A percentile compares a stretch with the other conserved stretches of the same genome.
These are phyloP conservation scores for Melikaiella ostensackeni DNA, from an alignment of 2,888 invertebrate species.

Conservation along the genomic window DNA sequence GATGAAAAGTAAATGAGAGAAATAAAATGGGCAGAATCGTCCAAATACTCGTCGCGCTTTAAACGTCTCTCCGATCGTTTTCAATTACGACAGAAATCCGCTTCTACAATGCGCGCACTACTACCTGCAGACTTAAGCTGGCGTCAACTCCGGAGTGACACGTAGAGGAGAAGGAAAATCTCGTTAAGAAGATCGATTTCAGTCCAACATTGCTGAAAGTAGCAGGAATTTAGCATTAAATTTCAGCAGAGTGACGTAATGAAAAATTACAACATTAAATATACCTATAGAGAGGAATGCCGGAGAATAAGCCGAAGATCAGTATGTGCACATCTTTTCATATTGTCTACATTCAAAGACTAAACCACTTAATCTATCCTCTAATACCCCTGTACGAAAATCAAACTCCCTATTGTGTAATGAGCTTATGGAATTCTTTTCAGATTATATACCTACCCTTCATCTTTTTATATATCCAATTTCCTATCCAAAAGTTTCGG, in stretches of 20 bases:
- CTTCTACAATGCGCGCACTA: slow-evolving; percentile 50
- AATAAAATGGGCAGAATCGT: slow-evolving; percentile 11
- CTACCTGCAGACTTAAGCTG: slow-evolving; percentile 49
- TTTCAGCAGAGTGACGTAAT: neutral
- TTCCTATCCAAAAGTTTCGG: too few species aligned
- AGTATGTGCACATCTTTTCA: too few species aligned
- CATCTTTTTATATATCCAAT: too few species aligned
- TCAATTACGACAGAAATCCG: slow-evolving; percentile 58
- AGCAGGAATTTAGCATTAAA: neutral
- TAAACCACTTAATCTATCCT: too few species aligned
- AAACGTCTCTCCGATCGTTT: slow-evolving; percentile 59
- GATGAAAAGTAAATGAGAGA: slow-evolving; percentile 47
- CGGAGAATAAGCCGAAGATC: too few species aligned
- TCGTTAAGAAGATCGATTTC: slow-evolving; percentile 40
- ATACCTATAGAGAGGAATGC: neutral
- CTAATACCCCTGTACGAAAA: too few species aligned
- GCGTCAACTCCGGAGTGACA: slow-evolving; percentile 56
- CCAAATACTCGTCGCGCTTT: slow-evolving; percentile 45
- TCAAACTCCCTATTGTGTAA: too few species aligned
- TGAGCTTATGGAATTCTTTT: too few species aligned
- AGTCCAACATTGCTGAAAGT: neutral
- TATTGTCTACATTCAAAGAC: too few species aligned
- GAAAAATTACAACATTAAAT: neutral
- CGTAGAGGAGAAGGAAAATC: slow-evolving; percentile 50
- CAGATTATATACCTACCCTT: too few species aligned